Percentiles rank a stretch among this genome's conserved stretches.
phyloP scores from a whole-genome alignment of 2,888 invertebrate species.

The Euzetes globulus region DNA sequence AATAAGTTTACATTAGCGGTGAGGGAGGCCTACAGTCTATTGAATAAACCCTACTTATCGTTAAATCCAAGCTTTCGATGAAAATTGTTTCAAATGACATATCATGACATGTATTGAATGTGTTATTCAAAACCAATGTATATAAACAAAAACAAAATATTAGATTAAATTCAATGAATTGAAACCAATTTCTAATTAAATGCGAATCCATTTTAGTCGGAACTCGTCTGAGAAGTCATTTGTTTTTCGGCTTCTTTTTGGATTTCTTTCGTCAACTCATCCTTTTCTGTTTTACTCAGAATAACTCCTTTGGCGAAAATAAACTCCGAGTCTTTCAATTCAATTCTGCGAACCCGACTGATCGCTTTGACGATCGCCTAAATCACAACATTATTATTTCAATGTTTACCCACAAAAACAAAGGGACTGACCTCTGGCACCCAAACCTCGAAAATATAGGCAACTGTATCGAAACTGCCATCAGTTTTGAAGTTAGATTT shows the following conservation, averaged over 20 bases:
- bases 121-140: background rate
- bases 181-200: background rate
- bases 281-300: slow-evolving; percentile 32
- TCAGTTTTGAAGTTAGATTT: slow-evolving; percentile 35
- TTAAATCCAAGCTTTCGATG: background rate
- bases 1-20: slow-evolving; percentile 3
- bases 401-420: background rate
- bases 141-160: background rate
- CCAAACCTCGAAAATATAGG: slow-evolving; percentile 38
- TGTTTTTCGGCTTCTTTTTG: slow-evolving; percentile 34
- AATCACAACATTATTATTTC: background rate
- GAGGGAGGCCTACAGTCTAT: background rate
- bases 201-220: background rate
- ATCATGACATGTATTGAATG: background rate
- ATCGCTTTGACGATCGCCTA: slow-evolving; percentile 35
- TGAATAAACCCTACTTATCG: background rate
- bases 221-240: slow-evolving; percentile 7
- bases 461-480: slow-evolving; percentile 31
- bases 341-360: slow-evolving; percentile 20
- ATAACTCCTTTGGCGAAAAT: slow-evolving; percentile 33
- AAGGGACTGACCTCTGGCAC: slow-evolving; percentile 37
- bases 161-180: slow-evolving; percentile 1
- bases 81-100: background rate
- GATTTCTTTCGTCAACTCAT: slow-evolving; percentile 32
- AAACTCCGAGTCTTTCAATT: slow-evolving; percentile 30